phyloP scores from a whole-genome alignment of 2,113 vertebrate genomes.

The Clupea harengus region DNA sequence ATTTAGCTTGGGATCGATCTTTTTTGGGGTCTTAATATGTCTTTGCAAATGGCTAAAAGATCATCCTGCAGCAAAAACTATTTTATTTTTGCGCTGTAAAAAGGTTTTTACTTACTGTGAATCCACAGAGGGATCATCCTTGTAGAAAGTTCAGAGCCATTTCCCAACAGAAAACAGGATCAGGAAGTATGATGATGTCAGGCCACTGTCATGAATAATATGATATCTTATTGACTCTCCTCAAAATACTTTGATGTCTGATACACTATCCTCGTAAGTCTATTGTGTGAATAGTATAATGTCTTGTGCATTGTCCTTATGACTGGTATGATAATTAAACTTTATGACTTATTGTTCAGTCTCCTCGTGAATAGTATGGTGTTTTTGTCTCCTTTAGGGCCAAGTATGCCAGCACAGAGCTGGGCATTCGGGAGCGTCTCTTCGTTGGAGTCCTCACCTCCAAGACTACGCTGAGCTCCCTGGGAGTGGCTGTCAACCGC shows the following conservation, averaged over 20 bases:
- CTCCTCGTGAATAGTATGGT: not conserved
- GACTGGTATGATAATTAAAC: not conserved
- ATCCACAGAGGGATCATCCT: no score
- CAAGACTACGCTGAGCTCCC: constrained; percentile 81
- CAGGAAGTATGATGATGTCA: no score
- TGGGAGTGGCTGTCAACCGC: constrained; percentile 91
- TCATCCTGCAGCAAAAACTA: not conserved
- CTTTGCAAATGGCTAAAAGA: not conserved
- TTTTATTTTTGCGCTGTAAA: no score
- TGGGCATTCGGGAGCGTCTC: constrained; percentile 89
- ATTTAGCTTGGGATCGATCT: not conserved
- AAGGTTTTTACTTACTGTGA: no score
- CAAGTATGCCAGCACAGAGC: constrained; percentile 82
- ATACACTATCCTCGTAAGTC: not conserved
- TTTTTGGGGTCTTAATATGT: no score
- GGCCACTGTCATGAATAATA: no score
- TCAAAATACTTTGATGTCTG: no score
- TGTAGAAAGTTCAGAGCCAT: no score
- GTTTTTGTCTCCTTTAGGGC: not conserved
- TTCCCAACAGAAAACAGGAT: no score
- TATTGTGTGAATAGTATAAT: not conserved
- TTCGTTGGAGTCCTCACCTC: constrained; percentile 91
- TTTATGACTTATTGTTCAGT: not conserved
- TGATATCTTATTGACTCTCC: no score
- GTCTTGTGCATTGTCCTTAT: not conserved